Conservation (phyloP, 2,113 vertebrate species). For the Otus sunia region DNA sequence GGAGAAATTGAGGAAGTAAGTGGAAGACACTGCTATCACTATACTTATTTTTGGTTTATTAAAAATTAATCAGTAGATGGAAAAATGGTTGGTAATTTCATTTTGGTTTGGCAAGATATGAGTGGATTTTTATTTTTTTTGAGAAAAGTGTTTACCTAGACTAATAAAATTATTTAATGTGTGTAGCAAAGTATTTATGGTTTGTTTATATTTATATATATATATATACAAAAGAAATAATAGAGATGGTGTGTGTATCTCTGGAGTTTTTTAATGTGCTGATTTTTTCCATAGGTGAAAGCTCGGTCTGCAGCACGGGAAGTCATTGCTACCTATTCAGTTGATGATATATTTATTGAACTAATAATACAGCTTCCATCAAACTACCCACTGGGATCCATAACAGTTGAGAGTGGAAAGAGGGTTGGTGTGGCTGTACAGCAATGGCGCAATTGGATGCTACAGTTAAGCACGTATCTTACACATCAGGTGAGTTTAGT, state of each 20-base stretch:
- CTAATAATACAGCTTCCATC: constrained; percentile 93
- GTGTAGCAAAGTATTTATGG: background rate
- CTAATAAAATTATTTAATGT: background rate
- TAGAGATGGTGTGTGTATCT: background rate
- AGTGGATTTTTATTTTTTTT: background rate
- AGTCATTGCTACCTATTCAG: constrained; percentile 94
- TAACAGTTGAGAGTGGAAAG: constrained; percentile 92
- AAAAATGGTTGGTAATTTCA: background rate
- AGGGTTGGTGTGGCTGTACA: constrained; percentile 96
- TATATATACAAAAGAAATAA: background rate
- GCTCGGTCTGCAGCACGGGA: constrained; percentile 91
- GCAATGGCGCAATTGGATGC: constrained; percentile 99
- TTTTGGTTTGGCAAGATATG: background rate
- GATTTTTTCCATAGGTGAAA: constrained; percentile 81
- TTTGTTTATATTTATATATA: no score
- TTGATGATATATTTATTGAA: constrained; percentile 97
- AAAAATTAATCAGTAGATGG: background rate
- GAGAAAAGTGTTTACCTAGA: background rate
- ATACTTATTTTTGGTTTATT: background rate
- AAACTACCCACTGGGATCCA: constrained; percentile 92
- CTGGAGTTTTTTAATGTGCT: background rate
- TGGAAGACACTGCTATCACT: background rate
- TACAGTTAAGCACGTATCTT: constrained; percentile 96
- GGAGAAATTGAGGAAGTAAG: background rate
- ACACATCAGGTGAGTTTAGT: constrained; percentile 87